Conservation (phyloP, 2,113 vertebrate genomes). For the Lycocorax pyrrhopterus region DNA sequence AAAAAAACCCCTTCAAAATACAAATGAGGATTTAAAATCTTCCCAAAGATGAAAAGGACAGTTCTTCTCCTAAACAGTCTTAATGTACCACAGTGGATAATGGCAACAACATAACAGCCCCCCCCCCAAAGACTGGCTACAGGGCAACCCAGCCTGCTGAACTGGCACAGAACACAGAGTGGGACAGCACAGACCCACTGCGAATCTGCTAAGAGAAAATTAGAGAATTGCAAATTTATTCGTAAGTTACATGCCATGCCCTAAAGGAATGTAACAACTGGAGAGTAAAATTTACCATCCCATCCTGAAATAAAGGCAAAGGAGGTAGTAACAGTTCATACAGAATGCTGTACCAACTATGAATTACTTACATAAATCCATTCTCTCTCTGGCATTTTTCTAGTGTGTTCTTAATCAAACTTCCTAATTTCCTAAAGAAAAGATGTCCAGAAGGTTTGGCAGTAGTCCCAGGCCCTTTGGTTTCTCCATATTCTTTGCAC, state of each 20-base stretch:
- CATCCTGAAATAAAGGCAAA: neutral
- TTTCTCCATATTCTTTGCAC: conserved; percentile 97
- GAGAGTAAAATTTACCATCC: neutral
- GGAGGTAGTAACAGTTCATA: neutral
- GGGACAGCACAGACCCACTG: neutral
- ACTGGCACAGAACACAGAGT: neutral
- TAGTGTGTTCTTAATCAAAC: conserved; percentile 87
- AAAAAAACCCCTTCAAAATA: neutral
- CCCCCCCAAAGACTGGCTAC: neutral
- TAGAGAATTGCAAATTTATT: neutral
- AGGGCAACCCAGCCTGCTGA: neutral
- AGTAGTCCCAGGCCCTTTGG: conserved; percentile 91
- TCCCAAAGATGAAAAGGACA: neutral
- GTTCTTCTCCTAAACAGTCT: neutral
- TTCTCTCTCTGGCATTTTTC: conserved; percentile 97
- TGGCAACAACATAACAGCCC: neutral
- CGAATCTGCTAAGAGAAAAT: neutral
- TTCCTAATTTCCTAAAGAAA: conserved; percentile 93
- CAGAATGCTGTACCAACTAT: neutral
- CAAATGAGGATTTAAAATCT: neutral
- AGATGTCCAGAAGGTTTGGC: conserved; percentile 95
- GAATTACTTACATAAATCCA: conserved; percentile 91
- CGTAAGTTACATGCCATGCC: neutral
- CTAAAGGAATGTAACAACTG: neutral
- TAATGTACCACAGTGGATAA: neutral